Conservation (phyloP, 2,888 invertebrate genomes). For the Thalpophila matura region DNA sequence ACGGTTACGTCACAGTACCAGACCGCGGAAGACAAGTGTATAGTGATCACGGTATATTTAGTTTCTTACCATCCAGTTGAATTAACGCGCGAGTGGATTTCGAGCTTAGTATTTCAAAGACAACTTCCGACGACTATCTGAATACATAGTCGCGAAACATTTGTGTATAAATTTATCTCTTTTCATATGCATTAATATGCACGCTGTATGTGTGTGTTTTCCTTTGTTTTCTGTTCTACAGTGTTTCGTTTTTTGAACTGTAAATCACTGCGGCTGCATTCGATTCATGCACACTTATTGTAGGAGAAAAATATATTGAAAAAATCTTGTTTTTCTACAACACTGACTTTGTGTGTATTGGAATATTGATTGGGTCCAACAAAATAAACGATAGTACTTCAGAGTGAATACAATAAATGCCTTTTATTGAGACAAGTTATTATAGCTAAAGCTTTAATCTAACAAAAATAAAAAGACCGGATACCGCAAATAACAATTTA, state of each 20-base stretch:
- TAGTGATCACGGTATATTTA: slow-evolving; percentile 19
- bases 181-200: not conserved
- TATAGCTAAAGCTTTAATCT: no score
- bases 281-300: no score
- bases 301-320: not conserved
- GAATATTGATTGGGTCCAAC: not conserved
- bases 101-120: slow-evolving; percentile 22
- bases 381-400: not conserved
- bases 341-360: not conserved
- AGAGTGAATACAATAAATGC: not conserved
- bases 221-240: slow-evolving; percentile 9
- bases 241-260: slow-evolving; percentile 17
- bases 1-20: slow-evolving; percentile 23
- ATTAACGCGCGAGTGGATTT: slow-evolving; percentile 1
- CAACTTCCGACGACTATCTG: not conserved
- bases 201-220: not conserved
- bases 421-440: not conserved
- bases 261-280: slow-evolving; percentile 23
- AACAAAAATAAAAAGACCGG: no score
- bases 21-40: slow-evolving; percentile 9
- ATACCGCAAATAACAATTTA: no score
- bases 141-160: not conserved
- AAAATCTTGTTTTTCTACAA: not conserved
- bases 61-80: slow-evolving; percentile 13
- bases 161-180: not conserved